Percentiles rank a stretch among this genome's conserved stretches.
Evolutionary conservation across 2,888 invertebrate genomes (phyloP).

Genomic region (Netelia inedita): DNA sequence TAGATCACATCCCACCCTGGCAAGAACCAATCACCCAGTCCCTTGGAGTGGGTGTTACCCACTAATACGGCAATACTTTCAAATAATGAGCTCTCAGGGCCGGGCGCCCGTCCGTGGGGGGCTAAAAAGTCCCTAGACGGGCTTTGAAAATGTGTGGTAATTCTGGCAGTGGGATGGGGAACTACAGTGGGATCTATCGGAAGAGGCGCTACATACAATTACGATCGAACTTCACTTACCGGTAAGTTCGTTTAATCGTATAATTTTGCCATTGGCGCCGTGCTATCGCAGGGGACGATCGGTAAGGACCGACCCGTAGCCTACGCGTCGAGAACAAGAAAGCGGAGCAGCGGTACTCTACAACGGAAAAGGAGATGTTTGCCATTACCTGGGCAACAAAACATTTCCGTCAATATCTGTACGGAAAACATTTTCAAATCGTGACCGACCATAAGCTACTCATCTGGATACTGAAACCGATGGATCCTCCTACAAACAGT

Average conservation of each 20-base stretch:
- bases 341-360: slow-evolving; percentile 44
- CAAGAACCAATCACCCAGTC: slow-evolving; percentile 26
- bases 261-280: slow-evolving; percentile 40
- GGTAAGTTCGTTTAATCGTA: too few relatives aligned
- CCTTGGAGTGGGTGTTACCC: slow-evolving; percentile 11
- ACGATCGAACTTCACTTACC: too few relatives aligned
- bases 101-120: too few relatives aligned
- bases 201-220: too few relatives aligned
- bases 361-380: slow-evolving; percentile 58
- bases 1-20: slow-evolving; percentile 58
- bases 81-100: slow-evolving; percentile 31
- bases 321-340: slow-evolving; percentile 36
- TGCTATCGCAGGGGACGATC: slow-evolving; percentile 51
- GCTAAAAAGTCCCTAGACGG: too few relatives aligned
- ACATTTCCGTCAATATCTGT: slow-evolving; percentile 65
- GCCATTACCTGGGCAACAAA: too few relatives aligned
- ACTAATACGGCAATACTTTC: slow-evolving; percentile 35
- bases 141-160: too few relatives aligned
- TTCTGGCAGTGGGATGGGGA: too few relatives aligned
- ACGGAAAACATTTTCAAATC: slow-evolving; percentile 62
- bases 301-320: slow-evolving; percentile 51
- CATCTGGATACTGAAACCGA: slow-evolving; percentile 45
- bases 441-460: slow-evolving; percentile 63
- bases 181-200: too few relatives aligned
- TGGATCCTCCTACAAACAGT: too few relatives aligned